phyloP scores from a whole-genome alignment of 2,113 vertebrate genomes.

The Strix uralensis region DNA sequence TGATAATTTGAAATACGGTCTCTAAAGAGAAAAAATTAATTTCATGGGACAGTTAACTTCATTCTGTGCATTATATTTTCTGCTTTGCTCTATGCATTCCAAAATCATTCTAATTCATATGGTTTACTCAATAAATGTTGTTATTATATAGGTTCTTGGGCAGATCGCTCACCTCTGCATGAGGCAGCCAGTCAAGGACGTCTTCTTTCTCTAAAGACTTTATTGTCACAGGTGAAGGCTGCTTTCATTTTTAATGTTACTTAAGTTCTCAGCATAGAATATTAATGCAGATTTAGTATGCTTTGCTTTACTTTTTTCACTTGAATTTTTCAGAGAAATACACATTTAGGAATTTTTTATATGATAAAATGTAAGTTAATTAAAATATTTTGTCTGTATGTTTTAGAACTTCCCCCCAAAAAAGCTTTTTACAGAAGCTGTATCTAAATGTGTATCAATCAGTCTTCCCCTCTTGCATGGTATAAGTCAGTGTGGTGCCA shows the following conservation, averaged over 20 bases:
- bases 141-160: constrained; percentile 87
- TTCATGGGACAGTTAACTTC: neutral
- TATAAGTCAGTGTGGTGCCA: neutral
- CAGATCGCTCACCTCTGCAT: constrained; percentile 91
- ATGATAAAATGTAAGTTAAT: neutral
- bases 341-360: neutral
- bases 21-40: neutral
- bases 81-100: constrained; percentile 2
- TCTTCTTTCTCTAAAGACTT: constrained; percentile 88
- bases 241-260: neutral
- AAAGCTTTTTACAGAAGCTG: neutral
- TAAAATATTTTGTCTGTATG: neutral
- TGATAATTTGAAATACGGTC: neutral
- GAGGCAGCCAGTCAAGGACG: constrained; percentile 94
- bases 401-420: neutral
- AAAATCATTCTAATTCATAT: neutral
- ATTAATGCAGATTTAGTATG: neutral
- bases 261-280: neutral
- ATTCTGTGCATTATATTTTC: neutral
- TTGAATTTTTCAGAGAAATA: neutral
- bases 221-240: constrained; percentile 86
- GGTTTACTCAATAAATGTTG: constrained; percentile 31
- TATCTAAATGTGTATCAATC: neutral
- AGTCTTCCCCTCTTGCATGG: neutral
- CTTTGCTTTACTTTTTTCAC: neutral